Conservation (phyloP, 1,140 invertebrate genomes). For the Ylistrum balloti region DNA sequence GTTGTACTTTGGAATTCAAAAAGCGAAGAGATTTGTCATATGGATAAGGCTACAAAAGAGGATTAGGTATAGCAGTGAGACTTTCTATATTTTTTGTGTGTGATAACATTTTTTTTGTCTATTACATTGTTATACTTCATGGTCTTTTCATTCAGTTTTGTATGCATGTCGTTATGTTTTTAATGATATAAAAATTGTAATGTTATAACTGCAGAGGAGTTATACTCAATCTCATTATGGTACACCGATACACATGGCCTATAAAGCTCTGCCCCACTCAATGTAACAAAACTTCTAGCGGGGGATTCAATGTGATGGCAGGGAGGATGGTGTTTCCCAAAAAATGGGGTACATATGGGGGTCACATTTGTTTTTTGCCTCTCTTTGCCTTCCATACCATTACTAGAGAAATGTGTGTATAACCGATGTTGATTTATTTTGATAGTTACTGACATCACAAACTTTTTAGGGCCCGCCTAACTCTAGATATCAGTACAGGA, state of each 20-base stretch:
- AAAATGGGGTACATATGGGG: constrained; percentile 22
- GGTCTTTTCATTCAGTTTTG: neutral
- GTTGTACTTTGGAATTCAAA: too few relatives aligned
- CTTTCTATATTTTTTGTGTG: too few relatives aligned
- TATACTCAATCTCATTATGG: constrained; percentile 10
- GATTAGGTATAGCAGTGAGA: too few relatives aligned
- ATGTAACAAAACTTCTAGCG: too few relatives aligned
- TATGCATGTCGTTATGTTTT: neutral
- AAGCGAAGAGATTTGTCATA: too few relatives aligned
- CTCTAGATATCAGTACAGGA: neutral
- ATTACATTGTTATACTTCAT: neutral
- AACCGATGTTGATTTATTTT: neutral
- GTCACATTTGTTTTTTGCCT: constrained; percentile 18
- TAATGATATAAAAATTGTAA: neutral
- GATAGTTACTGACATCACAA: constrained; percentile 2
- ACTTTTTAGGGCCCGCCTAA: neutral
- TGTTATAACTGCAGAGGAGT: neutral
- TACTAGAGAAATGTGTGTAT: neutral
- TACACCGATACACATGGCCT: constrained; percentile 4
- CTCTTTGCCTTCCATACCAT: neutral
- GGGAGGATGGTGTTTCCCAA: constrained; percentile 10
- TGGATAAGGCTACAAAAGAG: too few relatives aligned
- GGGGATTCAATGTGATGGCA: neutral
- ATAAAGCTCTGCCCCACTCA: neutral
- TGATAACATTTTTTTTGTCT: too few relatives aligned